Evolutionary conservation across 1,140 invertebrate genomes (phyloP), one percentile per base, ranked within the genome.

Genomic region (Meloidogyne chitwoodi): DNA sequence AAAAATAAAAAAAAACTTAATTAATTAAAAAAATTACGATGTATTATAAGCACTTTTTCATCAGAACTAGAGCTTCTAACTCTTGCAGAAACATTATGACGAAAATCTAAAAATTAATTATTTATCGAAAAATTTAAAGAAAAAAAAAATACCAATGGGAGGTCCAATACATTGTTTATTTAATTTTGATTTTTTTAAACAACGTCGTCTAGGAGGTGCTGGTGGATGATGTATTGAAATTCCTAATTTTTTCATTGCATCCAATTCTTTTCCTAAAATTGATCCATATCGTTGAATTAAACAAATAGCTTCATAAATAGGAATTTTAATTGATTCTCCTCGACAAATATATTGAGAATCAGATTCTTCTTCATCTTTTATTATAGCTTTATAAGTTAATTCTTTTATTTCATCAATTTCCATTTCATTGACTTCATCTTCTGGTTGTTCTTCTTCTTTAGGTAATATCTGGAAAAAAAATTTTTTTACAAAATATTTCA

Each of bases 71-170:
- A 27, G 6, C 64, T 64, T 61, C 69, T 16, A 27, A 73, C 56
- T 14, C 38, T 24, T 62, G 70, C 70, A 22, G 70, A 73, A 29
- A 73, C 70, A 27, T 56, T 56, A 64, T 73, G 70, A 11, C 70
- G 70, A 31, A 73, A 73, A 22, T 38, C 70, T 61, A 8, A 31
- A 56, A 6, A 41, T 14, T 14, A 8, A 56, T 8, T 6, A 56
- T 8, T n/a, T 48, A 2, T 1, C 0, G 6, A 56, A 56, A 56
- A 56, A n/a, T 56, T 56, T n/a, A 22, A 56, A 48, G 5, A 19
- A 3, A 48, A 19, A 48, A 22, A 8, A n/a, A 56, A 29, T n/a
- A n/a, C 22, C 31, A 16, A 63, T 26, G 10, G 69, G 31, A 10
- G 41, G 22, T 10, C 70, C 70, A 26, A 73, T 73, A 64, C 70